Evolutionary conservation across 1,140 invertebrate genomes (phyloP), one percentile per base, ranked within the genome.

Genomic region (Nasonia vitripennis): DNA sequence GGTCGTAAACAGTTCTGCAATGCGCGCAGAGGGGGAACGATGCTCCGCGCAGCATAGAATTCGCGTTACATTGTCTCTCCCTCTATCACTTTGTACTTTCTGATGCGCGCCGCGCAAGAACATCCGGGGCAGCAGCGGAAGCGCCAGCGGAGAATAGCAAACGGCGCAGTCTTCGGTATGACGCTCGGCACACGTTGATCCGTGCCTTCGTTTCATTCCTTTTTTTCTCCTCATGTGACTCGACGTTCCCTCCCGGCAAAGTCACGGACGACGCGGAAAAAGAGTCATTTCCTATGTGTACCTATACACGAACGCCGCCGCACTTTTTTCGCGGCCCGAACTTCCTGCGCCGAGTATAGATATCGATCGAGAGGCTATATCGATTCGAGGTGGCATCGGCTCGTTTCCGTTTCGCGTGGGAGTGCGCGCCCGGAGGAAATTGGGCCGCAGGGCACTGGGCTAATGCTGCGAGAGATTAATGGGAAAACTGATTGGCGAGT

Each of bases 91-190:
- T 12, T 74, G 12, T 23, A 23, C 34, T 11, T 27, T 31, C 12
- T 45, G 73, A 14, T 41, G 17, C 11, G 12, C 78, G 67, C 41
- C 78, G 67, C 41, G 34, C 41, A 34, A 71, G 85, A 83, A 82
- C 86, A 89, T 91, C 91, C 91, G 89, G 89, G 87, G 86, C 81
- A 86, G 86, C 37, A 45, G 31, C 89, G 92, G 92, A 92, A 93
- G 88, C 88, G 86, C 81, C 85, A 82, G n/a, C 70, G 79, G 88
- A 85, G 92, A 93, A 93, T 92, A 92, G 89, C 88, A 91, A 92
- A 92, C 90, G 87, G 7, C 41, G 0, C 17, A 20, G 51, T 55
- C 51, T 55, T 55, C 7, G 14, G 4, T 62, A 62, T 14, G 17
- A 62, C 20, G 55, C 14, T 7, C 55, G 20, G 55, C 20, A 7